Percentiles rank a stretch among this genome's conserved stretches.
Conservation (phyloP, 2,113 vertebrate species). For the Etheostoma spectabile region DNA sequence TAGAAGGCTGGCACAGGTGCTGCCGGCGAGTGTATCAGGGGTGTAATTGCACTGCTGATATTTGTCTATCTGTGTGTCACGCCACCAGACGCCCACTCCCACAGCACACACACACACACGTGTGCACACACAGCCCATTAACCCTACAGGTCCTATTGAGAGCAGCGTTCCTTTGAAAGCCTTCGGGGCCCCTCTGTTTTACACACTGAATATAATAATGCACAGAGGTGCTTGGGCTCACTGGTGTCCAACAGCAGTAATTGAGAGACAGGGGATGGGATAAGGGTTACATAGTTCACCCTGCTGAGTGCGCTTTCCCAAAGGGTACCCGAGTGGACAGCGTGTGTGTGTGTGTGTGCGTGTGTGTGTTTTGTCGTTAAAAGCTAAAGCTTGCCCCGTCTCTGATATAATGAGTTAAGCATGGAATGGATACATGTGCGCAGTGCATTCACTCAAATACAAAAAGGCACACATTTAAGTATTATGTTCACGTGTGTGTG, state of each 20-base stretch:
- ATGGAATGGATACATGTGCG: background rate
- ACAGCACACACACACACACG: slow-evolving; percentile 45
- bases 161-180: slow-evolving; percentile 82
- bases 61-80: slow-evolving; percentile 81
- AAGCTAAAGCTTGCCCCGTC: slow-evolving; percentile 15
- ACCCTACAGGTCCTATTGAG: slow-evolving; percentile 86
- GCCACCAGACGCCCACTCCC: slow-evolving; percentile 70
- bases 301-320: slow-evolving; percentile 62
- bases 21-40: slow-evolving; percentile 80
- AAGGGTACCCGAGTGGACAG: slow-evolving; percentile 52
- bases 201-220: slow-evolving; percentile 83
- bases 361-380: slow-evolving; percentile 52
- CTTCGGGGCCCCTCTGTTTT: slow-evolving; percentile 79
- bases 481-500: background rate
- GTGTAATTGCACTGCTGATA: slow-evolving; percentile 87
- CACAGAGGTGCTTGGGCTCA: slow-evolving; percentile 75
- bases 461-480: background rate
- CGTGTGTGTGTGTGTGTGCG: slow-evolving; percentile 25
- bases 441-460: slow-evolving; percentile 2
- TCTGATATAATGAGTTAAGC: slow-evolving; percentile 42
- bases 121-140: slow-evolving; percentile 77
- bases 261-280: slow-evolving; percentile 79
- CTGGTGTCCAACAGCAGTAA: slow-evolving; percentile 80
- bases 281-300: slow-evolving; percentile 67
- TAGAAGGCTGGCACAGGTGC: slow-evolving; percentile 85